Percentiles rank a stretch among this genome's conserved stretches.
Evolutionary conservation across 2,888 invertebrate species (phyloP).

Genomic region (Sesamia inferens): DNA sequence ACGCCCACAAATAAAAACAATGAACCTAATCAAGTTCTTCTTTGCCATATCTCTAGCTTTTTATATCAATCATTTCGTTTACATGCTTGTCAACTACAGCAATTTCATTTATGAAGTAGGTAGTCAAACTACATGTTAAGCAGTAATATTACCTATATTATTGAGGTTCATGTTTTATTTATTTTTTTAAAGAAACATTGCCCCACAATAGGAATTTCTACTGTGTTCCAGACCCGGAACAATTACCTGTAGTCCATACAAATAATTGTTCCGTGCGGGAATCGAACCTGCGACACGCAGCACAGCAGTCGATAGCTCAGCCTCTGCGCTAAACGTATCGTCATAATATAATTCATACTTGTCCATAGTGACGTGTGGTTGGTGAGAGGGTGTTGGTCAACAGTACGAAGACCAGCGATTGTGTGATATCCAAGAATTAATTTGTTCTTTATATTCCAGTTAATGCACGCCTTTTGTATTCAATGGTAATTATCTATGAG

Average conservation of each 20-base stretch:
- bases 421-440: constrained; percentile 44
- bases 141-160: constrained; percentile 3
- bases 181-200: too few relatives aligned
- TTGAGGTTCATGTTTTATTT: too few relatives aligned
- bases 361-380: too few relatives aligned
- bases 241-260: too few relatives aligned
- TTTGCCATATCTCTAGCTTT: background rate
- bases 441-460: constrained; percentile 31
- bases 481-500: constrained; percentile 17
- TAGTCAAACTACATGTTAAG: background rate
- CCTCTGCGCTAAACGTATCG: too few relatives aligned
- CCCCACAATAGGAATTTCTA: too few relatives aligned
- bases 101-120: background rate
- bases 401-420: constrained; percentile 31
- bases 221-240: too few relatives aligned
- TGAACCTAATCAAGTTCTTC: background rate
- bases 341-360: background rate
- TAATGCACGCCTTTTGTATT: constrained; percentile 28
- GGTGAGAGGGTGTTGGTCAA: constrained; percentile 30
- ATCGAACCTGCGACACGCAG: too few relatives aligned
- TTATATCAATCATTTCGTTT: background rate
- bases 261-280: too few relatives aligned
- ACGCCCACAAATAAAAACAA: background rate
- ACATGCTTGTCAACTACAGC: background rate
- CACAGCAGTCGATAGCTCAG: too few relatives aligned